A percentile compares a stretch with the other conserved stretches of the same genome.
Evolutionary conservation across 2,888 invertebrate genomes (phyloP).

Genomic region (Rhyacophila evoluta): DNA sequence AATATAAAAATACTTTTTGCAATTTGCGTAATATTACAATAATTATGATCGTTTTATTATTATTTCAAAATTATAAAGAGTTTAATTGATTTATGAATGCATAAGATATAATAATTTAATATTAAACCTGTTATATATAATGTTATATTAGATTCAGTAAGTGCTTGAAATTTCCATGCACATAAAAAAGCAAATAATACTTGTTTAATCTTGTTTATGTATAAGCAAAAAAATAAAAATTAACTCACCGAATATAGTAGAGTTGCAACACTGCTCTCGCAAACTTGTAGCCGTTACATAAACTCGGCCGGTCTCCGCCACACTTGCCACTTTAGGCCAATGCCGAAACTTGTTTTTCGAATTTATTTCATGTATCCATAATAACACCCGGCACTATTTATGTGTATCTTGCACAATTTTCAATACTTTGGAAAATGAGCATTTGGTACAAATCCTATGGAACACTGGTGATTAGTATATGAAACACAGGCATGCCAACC

Average conservation of each 20-base stretch:
- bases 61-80: too few species aligned
- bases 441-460: background rate
- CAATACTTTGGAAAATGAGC: background rate
- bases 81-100: too few species aligned
- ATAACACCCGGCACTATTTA: conserved; percentile 15
- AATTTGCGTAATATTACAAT: too few species aligned
- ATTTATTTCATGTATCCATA: conserved; percentile 9
- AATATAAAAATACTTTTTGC: too few species aligned
- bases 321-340: conserved; percentile 24
- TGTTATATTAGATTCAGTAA: too few species aligned
- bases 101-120: too few species aligned
- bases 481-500: conserved; percentile 5
- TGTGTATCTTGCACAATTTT: background rate
- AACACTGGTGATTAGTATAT: background rate
- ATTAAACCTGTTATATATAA: too few species aligned
- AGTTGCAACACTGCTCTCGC: background rate
- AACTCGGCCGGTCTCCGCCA: background rate
- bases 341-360: conserved; percentile 14
- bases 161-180: background rate
- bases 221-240: background rate
- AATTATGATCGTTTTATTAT: too few species aligned
- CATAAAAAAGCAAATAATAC: background rate
- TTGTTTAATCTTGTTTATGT: background rate
- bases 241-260: background rate
- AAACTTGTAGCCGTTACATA: conserved; percentile 1